A percentile compares a stretch with the other conserved stretches of the same genome.
Conservation (phyloP, 2,113 vertebrate species). For the Piprites chloris region DNA sequence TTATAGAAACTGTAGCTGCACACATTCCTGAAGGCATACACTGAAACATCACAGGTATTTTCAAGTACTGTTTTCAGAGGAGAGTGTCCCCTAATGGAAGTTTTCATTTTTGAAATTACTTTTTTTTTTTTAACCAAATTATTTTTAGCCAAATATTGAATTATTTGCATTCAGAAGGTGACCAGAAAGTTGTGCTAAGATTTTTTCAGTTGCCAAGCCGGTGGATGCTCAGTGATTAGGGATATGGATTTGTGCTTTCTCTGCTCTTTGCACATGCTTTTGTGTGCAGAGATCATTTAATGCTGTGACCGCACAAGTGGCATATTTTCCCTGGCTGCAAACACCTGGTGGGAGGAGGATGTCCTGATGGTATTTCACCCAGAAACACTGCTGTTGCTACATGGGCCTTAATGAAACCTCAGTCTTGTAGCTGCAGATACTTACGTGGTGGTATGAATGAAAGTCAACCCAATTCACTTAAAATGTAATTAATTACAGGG, state of each 20-base stretch:
- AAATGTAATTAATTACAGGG: not conserved
- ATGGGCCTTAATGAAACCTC: not conserved
- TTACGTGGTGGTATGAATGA: not conserved
- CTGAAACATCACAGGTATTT: not conserved
- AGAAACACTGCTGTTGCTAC: not conserved
- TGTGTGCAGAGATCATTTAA: slow-evolving; percentile 24
- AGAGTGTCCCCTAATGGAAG: not conserved
- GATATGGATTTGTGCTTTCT: slow-evolving; percentile 47
- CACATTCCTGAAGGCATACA: not conserved
- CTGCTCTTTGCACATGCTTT: not conserved
- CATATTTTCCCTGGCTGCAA: not conserved
- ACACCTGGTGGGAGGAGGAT: not conserved
- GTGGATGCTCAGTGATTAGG: not conserved
- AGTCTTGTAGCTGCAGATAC: not conserved
- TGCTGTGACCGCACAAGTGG: slow-evolving; percentile 53
- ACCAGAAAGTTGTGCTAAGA: not conserved
- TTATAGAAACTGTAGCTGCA: not conserved
- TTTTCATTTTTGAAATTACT: not conserved
- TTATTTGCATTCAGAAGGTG: not conserved
- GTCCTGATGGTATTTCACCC: not conserved
- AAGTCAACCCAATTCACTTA: not conserved
- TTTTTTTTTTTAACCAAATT: not conserved
- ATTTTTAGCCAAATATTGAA: not conserved
- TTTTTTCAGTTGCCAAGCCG: not conserved
- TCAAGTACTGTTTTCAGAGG: not conserved